A percentile compares a stretch with the other conserved stretches of the same genome.
Evolutionary conservation across 2,113 vertebrate species (phyloP).

Genomic region (Python bivittatus): DNA sequence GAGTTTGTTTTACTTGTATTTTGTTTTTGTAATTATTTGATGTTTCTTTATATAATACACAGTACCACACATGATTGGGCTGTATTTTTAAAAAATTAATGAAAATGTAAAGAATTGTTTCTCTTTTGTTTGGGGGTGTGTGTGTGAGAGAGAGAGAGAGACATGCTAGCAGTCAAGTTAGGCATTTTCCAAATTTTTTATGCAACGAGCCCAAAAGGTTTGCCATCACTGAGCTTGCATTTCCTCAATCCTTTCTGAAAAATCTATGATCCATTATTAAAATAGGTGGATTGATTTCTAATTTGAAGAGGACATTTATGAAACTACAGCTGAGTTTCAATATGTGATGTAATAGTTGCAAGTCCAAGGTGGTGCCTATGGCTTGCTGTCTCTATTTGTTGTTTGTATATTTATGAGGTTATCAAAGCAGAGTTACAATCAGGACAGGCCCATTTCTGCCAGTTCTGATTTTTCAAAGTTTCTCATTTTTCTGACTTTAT

Average conservation of each 20-base stretch:
- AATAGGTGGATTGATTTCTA: neutral
- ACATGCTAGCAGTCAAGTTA: too few relatives aligned
- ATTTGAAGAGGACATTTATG: neutral
- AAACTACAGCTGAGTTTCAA: neutral
- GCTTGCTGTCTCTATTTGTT: neutral
- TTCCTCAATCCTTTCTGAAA: neutral
- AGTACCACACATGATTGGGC: too few relatives aligned
- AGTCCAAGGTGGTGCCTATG: neutral
- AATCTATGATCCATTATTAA: neutral
- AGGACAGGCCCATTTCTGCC: neutral
- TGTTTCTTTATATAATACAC: too few relatives aligned
- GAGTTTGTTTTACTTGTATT: too few relatives aligned
- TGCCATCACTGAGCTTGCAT: too few relatives aligned
- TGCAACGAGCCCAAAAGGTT: too few relatives aligned
- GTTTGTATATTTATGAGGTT: neutral
- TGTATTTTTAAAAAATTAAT: too few relatives aligned
- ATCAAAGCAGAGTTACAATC: neutral
- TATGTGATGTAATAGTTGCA: neutral
- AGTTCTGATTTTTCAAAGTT: neutral
- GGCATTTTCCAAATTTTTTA: too few relatives aligned
- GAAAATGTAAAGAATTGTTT: too few relatives aligned
- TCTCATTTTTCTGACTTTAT: neutral
- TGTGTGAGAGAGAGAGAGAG: too few relatives aligned
- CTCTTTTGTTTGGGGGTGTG: too few relatives aligned
- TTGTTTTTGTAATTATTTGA: too few relatives aligned